Conservation (phyloP, 2,113 vertebrate genomes). For the Ellobius talpinus region DNA sequence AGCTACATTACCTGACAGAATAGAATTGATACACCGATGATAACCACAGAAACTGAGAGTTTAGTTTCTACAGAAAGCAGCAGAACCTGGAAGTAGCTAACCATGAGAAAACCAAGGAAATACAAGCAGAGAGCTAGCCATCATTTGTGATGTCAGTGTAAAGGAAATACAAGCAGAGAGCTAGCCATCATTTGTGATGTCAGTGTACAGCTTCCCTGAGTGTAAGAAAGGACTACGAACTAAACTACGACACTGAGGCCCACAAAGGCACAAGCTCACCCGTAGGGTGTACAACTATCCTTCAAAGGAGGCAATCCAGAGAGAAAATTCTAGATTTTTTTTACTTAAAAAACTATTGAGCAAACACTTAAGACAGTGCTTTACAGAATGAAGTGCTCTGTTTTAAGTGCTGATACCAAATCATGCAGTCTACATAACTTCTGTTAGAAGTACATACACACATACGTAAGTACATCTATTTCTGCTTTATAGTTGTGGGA, state of each 20-base stretch:
- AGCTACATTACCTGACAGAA: neutral
- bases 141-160: conserved; percentile 49
- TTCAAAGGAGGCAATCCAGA: conserved; percentile 34
- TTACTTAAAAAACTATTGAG: conserved; percentile 38
- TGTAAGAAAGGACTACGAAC: conserved; percentile 34
- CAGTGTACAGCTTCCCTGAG: conserved; percentile 34
- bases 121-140: neutral
- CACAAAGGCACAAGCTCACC: neutral
- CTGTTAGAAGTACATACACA: conserved; percentile 16
- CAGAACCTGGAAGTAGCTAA: conserved; percentile 46
- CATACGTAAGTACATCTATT: neutral
- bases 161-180: conserved; percentile 28
- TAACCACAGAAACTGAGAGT: conserved; percentile 5
- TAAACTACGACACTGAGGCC: neutral
- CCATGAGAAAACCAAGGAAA: conserved; percentile 46
- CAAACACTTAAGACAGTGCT: conserved; percentile 9
- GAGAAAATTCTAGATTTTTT: conserved; percentile 24
- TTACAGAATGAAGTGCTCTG: neutral
- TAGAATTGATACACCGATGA: neutral
- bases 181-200: conserved; percentile 24
- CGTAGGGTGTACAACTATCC: neutral
- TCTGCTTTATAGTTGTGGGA: conserved; percentile 37
- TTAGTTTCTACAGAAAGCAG: conserved; percentile 49
- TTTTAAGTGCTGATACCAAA: conserved; percentile 36
- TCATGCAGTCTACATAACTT: neutral